Evolutionary conservation across 1,140 invertebrate species (phyloP), one percentile per base, ranked within the genome.

Genomic region (Ganaspis sp.): DNA sequence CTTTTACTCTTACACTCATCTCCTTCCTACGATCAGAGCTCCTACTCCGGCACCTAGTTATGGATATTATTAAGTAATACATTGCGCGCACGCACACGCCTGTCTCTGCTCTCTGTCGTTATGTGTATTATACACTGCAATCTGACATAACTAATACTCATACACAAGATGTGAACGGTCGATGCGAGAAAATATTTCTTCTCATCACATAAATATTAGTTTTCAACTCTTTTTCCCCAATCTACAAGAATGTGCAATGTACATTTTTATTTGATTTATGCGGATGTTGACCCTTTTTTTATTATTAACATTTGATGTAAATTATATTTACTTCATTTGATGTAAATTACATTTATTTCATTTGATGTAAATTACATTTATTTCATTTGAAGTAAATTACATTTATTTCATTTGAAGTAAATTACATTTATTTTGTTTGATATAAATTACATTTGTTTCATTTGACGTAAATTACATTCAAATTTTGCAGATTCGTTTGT

Each of bases 11-110:
- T 75, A 69, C 45, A 23, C 42, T n/a, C 42, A 40, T 53, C 21
- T 54, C 42, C 58, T 74, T 79, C 64, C 42, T 72, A 70, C 74
- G 72, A 49, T 74, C 77, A 45, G 72, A 74, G 73, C 70, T 73
- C 70, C 70, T 49, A 70, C 69, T 75, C 19, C 34, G 21, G 21
- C 69, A 19, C 49, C 81, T 82, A 79, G 85, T 88, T 89, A 88
- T 89, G 87, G 83, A 88, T 88, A 89, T 87, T 89, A 88, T 89
- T 88, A 88, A 88, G 86, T 88, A 88, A 89, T 87, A 86, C 83
- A 81, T 76, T 74, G 70, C 77, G 79, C 83, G 70, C 54, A 75
- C 78, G 78, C 58, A 26, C 15, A 64, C 58, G 58, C 58, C 58
- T 64, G 19, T 49, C 45, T 49, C 5, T n/a, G 45, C 73, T 70